Evolutionary conservation across 1,140 invertebrate species (phyloP), one percentile per base, ranked within the genome.

Genomic region (Apocrypta bakeri): DNA sequence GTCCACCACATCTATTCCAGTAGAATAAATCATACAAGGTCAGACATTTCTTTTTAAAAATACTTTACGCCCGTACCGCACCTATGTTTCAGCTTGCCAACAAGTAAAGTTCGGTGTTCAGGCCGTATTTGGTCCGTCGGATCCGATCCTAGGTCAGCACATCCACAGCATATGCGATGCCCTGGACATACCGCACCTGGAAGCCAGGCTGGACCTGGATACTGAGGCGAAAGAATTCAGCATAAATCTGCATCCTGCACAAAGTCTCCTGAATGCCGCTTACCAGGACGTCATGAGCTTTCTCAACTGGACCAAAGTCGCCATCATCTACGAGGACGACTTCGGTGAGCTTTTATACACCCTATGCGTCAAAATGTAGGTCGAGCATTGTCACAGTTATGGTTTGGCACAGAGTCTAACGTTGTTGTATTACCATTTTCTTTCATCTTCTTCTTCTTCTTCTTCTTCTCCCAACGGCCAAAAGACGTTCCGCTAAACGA

Each of bases 241-340:
- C 83, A 94, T 96, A 86, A 96, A 95, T 91, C 92, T 96, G 37
- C 93, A 95, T 91, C 95, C 95, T 74, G 93, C 94, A 88, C 94
- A 95, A 89, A 92, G 91, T 85, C 90, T 94, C 42, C 92, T 96
- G 79, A 95, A 95, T 86, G 87, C 90, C 80, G 95, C 95, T 79
- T 94, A 94, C 86, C 92, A 93, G 83, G 95, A 96, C 88, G 92
- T 96, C 84, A 94, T 96, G 91, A 89, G 90, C 76, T 95, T 95
- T 88, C 93, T 95, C 85, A 95, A 95, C 85, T 96, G 95, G 95
- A 95, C 94, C 27, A 92, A 93, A 88, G 94, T 96, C 79, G 95
- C 95, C 42, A 94, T 96, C 79, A 91, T 96, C 42, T 96, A 96
- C 88, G 95, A 96, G 88, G 94, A 96, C 85, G 94, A 95, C 87